Conservation (phyloP, 2,797 vertebrate species). For the Synanceia verrucosa region DNA sequence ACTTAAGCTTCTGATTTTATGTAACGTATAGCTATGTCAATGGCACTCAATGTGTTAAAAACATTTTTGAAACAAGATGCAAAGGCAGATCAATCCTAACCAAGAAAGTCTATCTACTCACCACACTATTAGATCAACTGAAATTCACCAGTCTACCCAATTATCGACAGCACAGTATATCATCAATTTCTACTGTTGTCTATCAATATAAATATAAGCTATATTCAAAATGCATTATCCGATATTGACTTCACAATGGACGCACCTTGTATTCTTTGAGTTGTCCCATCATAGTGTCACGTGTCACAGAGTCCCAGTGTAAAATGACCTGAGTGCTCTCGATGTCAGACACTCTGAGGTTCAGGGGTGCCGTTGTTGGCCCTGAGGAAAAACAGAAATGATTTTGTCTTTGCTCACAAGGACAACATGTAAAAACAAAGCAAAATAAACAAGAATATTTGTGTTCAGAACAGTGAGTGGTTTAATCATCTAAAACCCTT, state of each 20-base stretch:
- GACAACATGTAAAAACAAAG: neutral
- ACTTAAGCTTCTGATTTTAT: too few species aligned
- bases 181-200: neutral
- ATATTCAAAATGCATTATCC: neutral
- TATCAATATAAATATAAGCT: neutral
- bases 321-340: conserved; percentile 91
- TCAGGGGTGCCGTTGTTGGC: conserved; percentile 90
- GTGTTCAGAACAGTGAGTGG: too few species aligned
- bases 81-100: too few species aligned
- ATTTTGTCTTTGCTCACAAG: neutral
- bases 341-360: conserved; percentile 90
- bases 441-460: neutral
- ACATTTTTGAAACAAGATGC: too few species aligned
- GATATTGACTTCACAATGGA: neutral
- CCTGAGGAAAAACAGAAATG: conserved; percentile 76
- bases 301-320: conserved; percentile 91
- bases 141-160: neutral
- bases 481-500: too few species aligned
- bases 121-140: neutral
- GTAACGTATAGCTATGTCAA: too few species aligned
- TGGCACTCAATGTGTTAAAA: too few species aligned
- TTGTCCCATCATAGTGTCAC: conserved; percentile 90
- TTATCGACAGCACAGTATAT: neutral
- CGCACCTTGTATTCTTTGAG: conserved; percentile 96
- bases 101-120: neutral